Base-by-base conservation (phyloP, 2,888 invertebrate species). In the Sphecodes monilicornis region DNA sequence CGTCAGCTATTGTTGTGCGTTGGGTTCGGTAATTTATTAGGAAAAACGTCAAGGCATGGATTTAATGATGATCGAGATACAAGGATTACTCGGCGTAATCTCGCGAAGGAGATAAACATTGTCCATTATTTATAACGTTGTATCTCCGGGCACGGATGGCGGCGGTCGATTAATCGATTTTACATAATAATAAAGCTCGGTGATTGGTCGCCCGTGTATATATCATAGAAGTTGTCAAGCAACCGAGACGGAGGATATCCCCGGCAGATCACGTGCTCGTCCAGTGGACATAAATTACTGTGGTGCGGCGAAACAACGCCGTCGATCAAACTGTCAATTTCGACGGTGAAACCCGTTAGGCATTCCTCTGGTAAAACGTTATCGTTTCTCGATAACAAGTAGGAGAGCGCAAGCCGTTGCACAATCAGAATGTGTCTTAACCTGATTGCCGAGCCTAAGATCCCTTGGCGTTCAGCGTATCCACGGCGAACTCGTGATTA, bases 161-260 rank as follows among this genome's bases (percentile, higher is more conserved):
- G 32, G 32, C 72, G 73, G 69, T 64, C 60, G 83, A 82, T 75
- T 66, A 78, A 82, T 84, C 84, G 84, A 84, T 84, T 83, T 83
- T 66, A 64, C 83, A 71, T 84, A 82, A 84, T 84, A 84, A 74
- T 74, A 77, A 84, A 84, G 84, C 84, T 22, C 18, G 73, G 50
- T 39, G 82, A 46, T n/a, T 69, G 29, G 76, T 60, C 73, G 43
- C 2, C 50, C 36, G 26, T 22, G n/a, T 74, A 57, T 84, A 85
- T 73, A 74, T 82, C 70, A 79, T 73, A 66, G 60, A 39, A 74
- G 76, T 78, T 71, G 82, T 78, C 82, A 60, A 77, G 66, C 57
- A 39, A 22, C 41, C 18, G 66, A 71, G 74, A 66, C 69, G 18
- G 41, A 66, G 82, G 75, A 66, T 82, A 74, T 64, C 74, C 64